Base-by-base conservation (phyloP, 2,797 vertebrate species). In the Neoniphon sammara region DNA sequence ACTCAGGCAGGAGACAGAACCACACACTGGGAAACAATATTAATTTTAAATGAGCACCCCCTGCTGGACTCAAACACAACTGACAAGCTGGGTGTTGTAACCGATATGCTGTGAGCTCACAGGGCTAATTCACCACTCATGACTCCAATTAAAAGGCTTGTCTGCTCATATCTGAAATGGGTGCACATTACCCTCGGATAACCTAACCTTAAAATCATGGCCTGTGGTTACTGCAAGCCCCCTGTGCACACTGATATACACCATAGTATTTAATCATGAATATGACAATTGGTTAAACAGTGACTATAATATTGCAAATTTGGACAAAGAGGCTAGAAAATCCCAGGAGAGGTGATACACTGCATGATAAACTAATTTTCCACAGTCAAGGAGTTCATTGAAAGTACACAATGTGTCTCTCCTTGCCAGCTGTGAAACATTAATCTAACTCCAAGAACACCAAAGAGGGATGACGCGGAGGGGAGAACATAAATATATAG, bases 391-490 rank as follows among this genome's bases (percentile, higher is more conserved):
- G 34, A 31, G 75, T 77, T 78, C 59, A 55, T 44, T 39, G 25
- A 25, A 72, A 56, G 61, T 50, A 55, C 55, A 73, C 67, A 23
- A 2, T 64, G 34, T 52, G 67, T 36, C 27, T 67, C 2, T 8
- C n/a, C 66, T 11, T 46, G n/a, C 70, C 49, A 36, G 66, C 62
- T 68, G 85, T 87, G 42, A 91, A 89, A 75, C 83, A 90, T 90
- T 89, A 87, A 84, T 88, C 76, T 58, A 68, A 77, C 27, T 56
- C 30, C 12, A 72, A 25, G 70, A 83, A 42, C 42, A 63, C 66
- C 64, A 1, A 23, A 70, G 30, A 53, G 74, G 3, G 20, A n/a
- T 9, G 5, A 44, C 42, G 7, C 23, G 18, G 4, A 7, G 15
- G 44, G 15, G 9, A 2, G 15, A 6, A 5, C 5, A 14, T 3